These are phyloP conservation scores for Acropora yongei DNA, from an alignment of 64 coral and sea anemone genomes.

Conservation along the genomic window DNA sequence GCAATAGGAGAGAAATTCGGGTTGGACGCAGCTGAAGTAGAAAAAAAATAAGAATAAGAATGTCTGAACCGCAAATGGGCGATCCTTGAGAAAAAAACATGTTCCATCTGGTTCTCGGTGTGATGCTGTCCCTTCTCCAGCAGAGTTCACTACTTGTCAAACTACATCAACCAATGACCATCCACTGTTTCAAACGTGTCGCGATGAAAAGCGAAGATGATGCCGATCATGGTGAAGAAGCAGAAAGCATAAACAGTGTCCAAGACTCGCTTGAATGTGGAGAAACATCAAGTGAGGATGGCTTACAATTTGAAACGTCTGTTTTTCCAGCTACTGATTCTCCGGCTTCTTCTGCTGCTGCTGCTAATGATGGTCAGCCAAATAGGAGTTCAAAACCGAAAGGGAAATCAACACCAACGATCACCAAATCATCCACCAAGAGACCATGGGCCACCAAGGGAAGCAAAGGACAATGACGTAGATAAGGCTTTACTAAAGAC, in stretches of 20 bases:
- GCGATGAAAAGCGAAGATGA: too few species aligned
- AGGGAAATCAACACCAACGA: conserved; percentile 20
- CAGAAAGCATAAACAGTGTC: not conserved
- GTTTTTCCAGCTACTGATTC: conserved; percentile 6
- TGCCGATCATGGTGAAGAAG: not conserved
- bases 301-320: not conserved
- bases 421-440: not conserved
- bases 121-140: too few species aligned
- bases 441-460: conserved; percentile 39
- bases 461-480: conserved; percentile 40
- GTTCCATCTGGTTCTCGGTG: too few species aligned
- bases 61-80: too few species aligned
- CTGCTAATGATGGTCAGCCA: conserved; percentile 23
- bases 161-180: not conserved
- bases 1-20: too few species aligned
- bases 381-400: conserved; percentile 42
- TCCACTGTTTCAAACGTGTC: not conserved
- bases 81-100: too few species aligned
- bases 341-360: not conserved
- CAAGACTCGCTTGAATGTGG: not conserved
- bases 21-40: too few species aligned
- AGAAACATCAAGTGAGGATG: not conserved
- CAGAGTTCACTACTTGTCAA: too few species aligned
- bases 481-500: conserved; percentile 51
- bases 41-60: too few species aligned